phyloP scores from a whole-genome alignment of 1,140 invertebrate genomes.

The Fopius arisanus region DNA sequence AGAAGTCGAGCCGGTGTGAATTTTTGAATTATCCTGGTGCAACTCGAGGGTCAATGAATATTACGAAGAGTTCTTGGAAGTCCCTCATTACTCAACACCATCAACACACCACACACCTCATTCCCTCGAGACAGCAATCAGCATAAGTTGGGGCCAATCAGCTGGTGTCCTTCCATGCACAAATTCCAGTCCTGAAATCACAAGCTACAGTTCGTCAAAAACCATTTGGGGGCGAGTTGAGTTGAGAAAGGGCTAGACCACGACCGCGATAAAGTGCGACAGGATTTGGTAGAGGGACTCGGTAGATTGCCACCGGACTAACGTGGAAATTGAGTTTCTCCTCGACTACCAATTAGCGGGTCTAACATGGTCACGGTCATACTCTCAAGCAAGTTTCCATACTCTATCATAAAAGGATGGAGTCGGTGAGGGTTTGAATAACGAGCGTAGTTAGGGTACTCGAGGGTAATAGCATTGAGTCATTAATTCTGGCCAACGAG shows the following conservation, averaged over 20 bases:
- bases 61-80: too few relatives aligned
- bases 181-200: background rate
- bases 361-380: conserved; percentile 10
- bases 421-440: background rate
- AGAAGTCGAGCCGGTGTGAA: too few relatives aligned
- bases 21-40: background rate
- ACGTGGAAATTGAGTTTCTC: conserved; percentile 15
- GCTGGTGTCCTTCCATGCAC: background rate
- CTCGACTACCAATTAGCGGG: conserved; percentile 13
- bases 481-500: background rate
- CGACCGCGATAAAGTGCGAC: background rate
- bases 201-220: background rate
- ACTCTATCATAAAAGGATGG: conserved; percentile 1
- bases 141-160: background rate
- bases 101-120: too few relatives aligned
- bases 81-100: too few relatives aligned
- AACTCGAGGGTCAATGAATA: background rate
- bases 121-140: background rate
- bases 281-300: conserved; percentile 2
- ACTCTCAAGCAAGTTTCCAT: background rate
- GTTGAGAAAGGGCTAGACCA: background rate
- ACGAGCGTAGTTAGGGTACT: background rate
- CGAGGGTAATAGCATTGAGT: background rate
- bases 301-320: background rate
- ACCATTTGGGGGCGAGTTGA: background rate